Percentiles rank a stretch among this genome's conserved stretches.
These are phyloP conservation scores for Xylota sylvarum DNA, from an alignment of 2,888 invertebrate species.

Conservation along the genomic window DNA sequence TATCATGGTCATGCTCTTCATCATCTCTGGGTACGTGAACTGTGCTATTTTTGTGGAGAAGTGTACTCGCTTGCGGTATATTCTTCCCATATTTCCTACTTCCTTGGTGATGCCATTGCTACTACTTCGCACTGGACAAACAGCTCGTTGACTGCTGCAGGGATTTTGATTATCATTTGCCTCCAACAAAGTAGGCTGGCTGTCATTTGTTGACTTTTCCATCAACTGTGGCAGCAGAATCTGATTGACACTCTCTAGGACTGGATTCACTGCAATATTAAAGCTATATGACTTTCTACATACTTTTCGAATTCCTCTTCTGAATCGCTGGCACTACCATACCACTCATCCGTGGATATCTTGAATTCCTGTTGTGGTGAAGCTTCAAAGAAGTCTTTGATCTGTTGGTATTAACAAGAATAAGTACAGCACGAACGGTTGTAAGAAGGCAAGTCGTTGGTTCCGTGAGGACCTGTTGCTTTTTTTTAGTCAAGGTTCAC, in stretches of 20 bases:
- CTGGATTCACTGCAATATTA: slow-evolving; percentile 91
- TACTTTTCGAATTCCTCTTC: slow-evolving; percentile 86
- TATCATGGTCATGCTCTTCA: slow-evolving; percentile 80
- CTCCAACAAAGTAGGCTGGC: slow-evolving; percentile 74
- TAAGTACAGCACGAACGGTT: no score
- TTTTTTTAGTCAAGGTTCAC: no score
- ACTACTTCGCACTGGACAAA: slow-evolving; percentile 79
- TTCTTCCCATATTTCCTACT: slow-evolving; percentile 77
- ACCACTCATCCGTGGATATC: slow-evolving; percentile 89
- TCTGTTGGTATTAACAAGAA: no score
- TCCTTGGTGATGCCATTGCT: slow-evolving; percentile 77
- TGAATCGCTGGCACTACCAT: slow-evolving; percentile 91
- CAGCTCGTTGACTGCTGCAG: slow-evolving; percentile 82
- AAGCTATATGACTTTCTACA: slow-evolving; percentile 82
- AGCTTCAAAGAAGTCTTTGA: slow-evolving; percentile 83
- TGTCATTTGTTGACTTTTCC: slow-evolving; percentile 84
- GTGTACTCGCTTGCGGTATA: slow-evolving; percentile 86
- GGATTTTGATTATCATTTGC: slow-evolving; percentile 73
- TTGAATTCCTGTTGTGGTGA: no score
- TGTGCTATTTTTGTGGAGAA: slow-evolving; percentile 89
- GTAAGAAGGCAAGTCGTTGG: no score
- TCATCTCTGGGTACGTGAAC: slow-evolving; percentile 84
- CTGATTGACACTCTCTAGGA: slow-evolving; percentile 93
- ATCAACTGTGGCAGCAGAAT: slow-evolving; percentile 91
- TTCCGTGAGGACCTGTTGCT: no score